Evolutionary conservation across 2,888 invertebrate genomes (phyloP), one percentile per base, ranked within the genome.

Genomic region (Lissocephala sabroskyi): DNA sequence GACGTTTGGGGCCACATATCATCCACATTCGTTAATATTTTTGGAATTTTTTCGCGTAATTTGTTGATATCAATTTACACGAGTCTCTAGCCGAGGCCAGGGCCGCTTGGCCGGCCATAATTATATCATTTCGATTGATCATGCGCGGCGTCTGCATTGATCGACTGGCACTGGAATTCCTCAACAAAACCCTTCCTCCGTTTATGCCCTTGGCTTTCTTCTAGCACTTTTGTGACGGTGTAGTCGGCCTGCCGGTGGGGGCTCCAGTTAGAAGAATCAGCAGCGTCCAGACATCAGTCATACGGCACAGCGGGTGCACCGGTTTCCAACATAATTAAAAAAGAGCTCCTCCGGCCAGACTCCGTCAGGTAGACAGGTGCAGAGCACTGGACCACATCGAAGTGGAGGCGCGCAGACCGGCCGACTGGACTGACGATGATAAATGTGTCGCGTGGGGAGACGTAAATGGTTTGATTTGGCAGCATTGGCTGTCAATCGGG

Each of bases 41-140:
- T 64, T 64, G 64, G 74, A 74, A 71, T 71, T 55, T 74, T 71
- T 71, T 76, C 74, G 71, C 71, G 71, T 71, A 77, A 77, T 73
- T 77, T 71, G 70, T 77, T 71, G 75, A 77, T 75, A 77, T 74
- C 78, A 74, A 73, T 74, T 74, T 65, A 77, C 66, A 71, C 65
- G 74, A 49, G 23, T 23, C 23, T 23, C 23, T 35, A 56, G 61
- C 45, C 39, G 51, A 45, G 44, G 52, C 41, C 55, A 30, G 17
- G 46, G 29, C 28, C 19, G 37, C 19, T 19, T 30, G n/a, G 6
- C n/a, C 11, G 50, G 48, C 51, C 65, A 78, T 73, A 73, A 73
- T 73, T 73, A 73, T 78, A 76, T 73, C 79, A 73, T 73, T 73
- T 73, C 76, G 78, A 78, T 71, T 71, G 78, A 71, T 77, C 66